Evolutionary conservation across 2,888 invertebrate species (phyloP).

Genomic region (Acronicta aceris): DNA sequence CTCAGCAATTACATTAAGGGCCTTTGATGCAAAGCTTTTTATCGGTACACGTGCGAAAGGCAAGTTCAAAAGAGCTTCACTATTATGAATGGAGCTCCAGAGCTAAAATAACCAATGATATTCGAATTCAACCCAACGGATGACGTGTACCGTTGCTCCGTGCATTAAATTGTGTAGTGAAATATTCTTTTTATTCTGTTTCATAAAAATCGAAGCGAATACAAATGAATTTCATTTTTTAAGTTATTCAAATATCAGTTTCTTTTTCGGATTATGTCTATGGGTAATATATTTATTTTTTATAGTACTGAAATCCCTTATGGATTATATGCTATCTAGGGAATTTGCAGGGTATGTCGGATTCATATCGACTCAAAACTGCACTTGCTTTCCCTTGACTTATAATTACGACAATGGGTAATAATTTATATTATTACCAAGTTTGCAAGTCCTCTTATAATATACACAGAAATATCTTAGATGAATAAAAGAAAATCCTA

Average conservation of each 20-base stretch:
- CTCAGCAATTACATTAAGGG: constrained; percentile 71
- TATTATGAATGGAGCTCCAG: constrained; percentile 51
- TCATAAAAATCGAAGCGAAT: constrained; percentile 8
- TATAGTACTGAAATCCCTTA: too few relatives aligned
- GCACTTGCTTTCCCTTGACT: too few relatives aligned
- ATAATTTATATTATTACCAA: too few relatives aligned
- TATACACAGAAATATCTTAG: background rate
- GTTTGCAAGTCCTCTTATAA: too few relatives aligned
- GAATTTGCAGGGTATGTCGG: too few relatives aligned
- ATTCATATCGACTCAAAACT: too few relatives aligned
- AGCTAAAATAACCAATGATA: constrained; percentile 46
- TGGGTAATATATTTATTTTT: too few relatives aligned
- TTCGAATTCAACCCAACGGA: constrained; percentile 25
- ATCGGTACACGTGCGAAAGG: constrained; percentile 58
- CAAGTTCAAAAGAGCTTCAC: constrained; percentile 60
- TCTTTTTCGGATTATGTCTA: background rate
- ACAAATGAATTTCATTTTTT: constrained; percentile 20
- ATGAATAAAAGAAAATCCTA: background rate
- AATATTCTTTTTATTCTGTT: constrained; percentile 23
- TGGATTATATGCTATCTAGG: too few relatives aligned
- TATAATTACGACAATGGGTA: too few relatives aligned
- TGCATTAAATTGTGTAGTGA: constrained; percentile 32
- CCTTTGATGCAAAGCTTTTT: constrained; percentile 66
- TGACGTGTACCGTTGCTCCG: constrained; percentile 23
- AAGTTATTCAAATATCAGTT: constrained; percentile 3